Conservation (phyloP, 30 jellyfish, hydroid and myxozoan species). For the Nemopilema nomurai region DNA sequence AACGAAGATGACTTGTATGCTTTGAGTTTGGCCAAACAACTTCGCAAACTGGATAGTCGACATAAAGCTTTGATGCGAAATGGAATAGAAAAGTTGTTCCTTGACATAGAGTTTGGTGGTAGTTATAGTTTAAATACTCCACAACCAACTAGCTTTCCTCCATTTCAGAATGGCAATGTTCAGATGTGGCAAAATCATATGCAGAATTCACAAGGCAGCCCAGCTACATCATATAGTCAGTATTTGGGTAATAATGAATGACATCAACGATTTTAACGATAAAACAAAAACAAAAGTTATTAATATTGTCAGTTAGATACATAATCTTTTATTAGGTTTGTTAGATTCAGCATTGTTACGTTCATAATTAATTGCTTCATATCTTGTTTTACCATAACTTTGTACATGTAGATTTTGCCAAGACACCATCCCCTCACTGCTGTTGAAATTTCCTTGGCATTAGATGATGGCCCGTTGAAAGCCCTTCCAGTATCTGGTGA, state of each 20-base stretch:
- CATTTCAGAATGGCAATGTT: conserved; percentile 6
- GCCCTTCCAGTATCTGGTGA: background rate
- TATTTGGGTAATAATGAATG: background rate
- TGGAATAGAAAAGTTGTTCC: conserved; percentile 31
- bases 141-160: conserved; percentile 22
- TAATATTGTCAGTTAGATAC: background rate
- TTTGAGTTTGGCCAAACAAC: conserved; percentile 13
- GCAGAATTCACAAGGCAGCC: conserved; percentile 35
- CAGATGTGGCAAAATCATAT: conserved; percentile 30
- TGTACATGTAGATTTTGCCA: conserved; percentile 39
- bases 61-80: conserved; percentile 15
- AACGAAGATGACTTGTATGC: conserved; percentile 38
- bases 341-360: background rate
- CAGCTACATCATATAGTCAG: conserved; percentile 27
- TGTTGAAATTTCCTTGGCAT: background rate
- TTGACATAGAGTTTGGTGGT: conserved; percentile 25
- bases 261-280: background rate
- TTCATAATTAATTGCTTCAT: conserved; percentile 38
- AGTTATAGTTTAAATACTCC: conserved; percentile 5
- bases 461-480: conserved; percentile 5
- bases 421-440: background rate
- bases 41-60: conserved; percentile 23
- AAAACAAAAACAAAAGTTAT: background rate
- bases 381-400: conserved; percentile 37
- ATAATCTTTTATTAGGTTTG: background rate